phyloP scores from a whole-genome alignment of 1,140 invertebrate genomes.

The Asbolus verrucosus region DNA sequence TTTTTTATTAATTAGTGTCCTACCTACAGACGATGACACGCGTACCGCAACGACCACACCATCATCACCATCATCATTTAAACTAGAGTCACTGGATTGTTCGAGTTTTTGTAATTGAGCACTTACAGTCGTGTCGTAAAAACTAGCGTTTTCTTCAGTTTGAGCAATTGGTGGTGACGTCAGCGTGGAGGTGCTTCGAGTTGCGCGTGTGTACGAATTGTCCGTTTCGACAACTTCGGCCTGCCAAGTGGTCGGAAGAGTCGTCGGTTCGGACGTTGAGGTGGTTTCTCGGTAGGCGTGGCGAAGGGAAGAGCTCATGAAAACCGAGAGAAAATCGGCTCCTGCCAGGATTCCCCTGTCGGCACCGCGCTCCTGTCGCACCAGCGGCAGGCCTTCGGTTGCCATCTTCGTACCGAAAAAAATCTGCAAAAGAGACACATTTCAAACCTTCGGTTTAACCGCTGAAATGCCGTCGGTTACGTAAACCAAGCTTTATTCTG shows the following conservation, averaged over 20 bases:
- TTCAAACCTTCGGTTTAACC: no score
- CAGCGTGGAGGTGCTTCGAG: conserved; percentile 38
- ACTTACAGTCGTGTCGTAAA: conserved; percentile 35
- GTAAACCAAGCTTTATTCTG: not conserved
- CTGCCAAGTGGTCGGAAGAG: conserved; percentile 53
- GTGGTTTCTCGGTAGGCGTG: conserved; percentile 62
- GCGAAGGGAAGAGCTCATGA: conserved; percentile 65
- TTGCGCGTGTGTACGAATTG: conserved; percentile 36
- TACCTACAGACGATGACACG: conserved; percentile 63
- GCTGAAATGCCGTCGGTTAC: not conserved
- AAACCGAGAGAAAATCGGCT: conserved; percentile 70
- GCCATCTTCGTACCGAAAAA: conserved; percentile 55
- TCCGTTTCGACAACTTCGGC: no score
- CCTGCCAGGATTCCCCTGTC: conserved; percentile 70
- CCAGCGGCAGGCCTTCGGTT: conserved; percentile 59
- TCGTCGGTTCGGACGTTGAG: conserved; percentile 51
- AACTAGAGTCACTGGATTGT: conserved; percentile 54
- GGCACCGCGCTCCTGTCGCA: conserved; percentile 60
- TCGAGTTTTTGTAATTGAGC: conserved; percentile 46
- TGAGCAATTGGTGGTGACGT: conserved; percentile 43
- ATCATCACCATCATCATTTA: conserved; percentile 51
- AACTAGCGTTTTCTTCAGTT: conserved; percentile 31
- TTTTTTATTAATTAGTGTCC: conserved; percentile 55
- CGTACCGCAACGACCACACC: conserved; percentile 62
- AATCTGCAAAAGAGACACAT: conserved; percentile 56